Conservation (phyloP, 2,888 invertebrate genomes). For the Apotomis turbidana region DNA sequence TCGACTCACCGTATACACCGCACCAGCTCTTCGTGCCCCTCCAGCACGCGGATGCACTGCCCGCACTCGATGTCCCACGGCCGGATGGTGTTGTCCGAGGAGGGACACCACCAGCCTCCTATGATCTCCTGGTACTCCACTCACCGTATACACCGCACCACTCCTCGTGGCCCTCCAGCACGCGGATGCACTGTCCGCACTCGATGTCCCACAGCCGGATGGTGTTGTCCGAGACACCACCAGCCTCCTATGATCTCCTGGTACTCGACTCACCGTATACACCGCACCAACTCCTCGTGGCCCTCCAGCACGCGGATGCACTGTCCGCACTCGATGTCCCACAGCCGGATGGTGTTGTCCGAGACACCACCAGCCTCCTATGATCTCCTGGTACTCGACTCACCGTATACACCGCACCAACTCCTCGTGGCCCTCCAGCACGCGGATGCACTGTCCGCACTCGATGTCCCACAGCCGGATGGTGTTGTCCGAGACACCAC, state of each 20-base stretch:
- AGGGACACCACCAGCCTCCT: background rate
- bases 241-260: background rate
- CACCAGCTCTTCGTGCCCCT: conserved; percentile 96
- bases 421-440: conserved; percentile 99
- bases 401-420: conserved; percentile 47
- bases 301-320: conserved; percentile 95
- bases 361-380: background rate
- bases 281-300: conserved; percentile 90
- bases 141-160: conserved; percentile 27
- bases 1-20: conserved; percentile 25
- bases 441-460: conserved; percentile 88
- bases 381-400: conserved; percentile 33
- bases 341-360: conserved; percentile 90
- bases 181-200: conserved; percentile 88
- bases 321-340: conserved; percentile 87
- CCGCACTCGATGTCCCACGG: conserved; percentile 88
- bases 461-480: conserved; percentile 92
- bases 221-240: conserved; percentile 72
- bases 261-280: conserved; percentile 40
- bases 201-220: conserved; percentile 92
- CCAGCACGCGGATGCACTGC: conserved; percentile 91
- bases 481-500: conserved; percentile 72
- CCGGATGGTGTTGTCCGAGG: conserved; percentile 89
- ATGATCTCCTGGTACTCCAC: conserved; percentile 31
- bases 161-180: conserved; percentile 99